Conservation (phyloP, 1,140 invertebrate genomes). For the Papilio machaon region DNA sequence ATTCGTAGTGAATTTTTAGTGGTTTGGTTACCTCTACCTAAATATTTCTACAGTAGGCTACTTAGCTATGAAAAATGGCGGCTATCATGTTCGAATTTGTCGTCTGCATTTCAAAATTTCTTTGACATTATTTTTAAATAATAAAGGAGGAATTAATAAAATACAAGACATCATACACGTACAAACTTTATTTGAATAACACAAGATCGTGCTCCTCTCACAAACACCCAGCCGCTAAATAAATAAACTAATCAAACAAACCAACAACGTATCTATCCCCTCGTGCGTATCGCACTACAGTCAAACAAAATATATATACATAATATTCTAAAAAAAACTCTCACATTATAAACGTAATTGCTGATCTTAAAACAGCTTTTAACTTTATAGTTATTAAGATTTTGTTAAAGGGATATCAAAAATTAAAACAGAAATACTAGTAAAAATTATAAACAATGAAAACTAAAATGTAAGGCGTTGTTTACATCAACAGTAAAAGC, state of each 20-base stretch:
- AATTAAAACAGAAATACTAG: too few species aligned
- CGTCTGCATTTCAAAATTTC: background rate
- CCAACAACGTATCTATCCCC: conserved; percentile 50
- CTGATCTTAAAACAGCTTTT: background rate
- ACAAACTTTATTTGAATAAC: conserved; percentile 69
- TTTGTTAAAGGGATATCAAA: too few species aligned
- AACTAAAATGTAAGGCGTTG: too few species aligned
- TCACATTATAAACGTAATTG: background rate
- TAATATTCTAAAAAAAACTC: background rate
- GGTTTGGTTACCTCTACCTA: too few species aligned
- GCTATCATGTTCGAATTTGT: too few species aligned
- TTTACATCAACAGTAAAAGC: too few species aligned
- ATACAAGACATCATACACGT: conserved; percentile 52
- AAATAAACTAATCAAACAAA: conserved; percentile 56
- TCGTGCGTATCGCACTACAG: conserved; percentile 27
- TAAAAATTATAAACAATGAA: too few species aligned
- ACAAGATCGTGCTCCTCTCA: conserved; percentile 47
- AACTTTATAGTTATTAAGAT: too few species aligned
- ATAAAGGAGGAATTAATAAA: conserved; percentile 35
- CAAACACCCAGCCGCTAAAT: conserved; percentile 42
- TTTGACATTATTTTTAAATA: background rate
- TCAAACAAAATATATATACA: conserved; percentile 6
- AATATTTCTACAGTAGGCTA: too few species aligned
- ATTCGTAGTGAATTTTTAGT: too few species aligned
- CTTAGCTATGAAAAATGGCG: too few species aligned